phyloP scores from a whole-genome alignment of 2,113 vertebrate species.

The Pterocles orientalis region DNA sequence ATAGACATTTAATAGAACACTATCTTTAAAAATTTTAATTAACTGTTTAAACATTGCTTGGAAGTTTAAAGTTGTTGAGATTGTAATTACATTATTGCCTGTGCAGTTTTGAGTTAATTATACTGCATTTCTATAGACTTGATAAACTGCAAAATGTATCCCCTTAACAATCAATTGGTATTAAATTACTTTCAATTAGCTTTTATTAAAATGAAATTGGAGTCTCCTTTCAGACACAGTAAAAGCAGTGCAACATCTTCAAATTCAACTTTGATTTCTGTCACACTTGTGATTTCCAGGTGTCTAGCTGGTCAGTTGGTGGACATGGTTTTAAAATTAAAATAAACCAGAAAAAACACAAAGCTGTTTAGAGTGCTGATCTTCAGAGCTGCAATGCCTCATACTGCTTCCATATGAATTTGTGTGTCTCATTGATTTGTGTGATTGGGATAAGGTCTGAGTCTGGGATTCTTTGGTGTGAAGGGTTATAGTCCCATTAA shows the following conservation, averaged over 20 bases:
- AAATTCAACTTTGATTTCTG: slow-evolving; percentile 24
- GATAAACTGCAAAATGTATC: slow-evolving; percentile 73
- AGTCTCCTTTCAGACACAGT: slow-evolving; percentile 56
- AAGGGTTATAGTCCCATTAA: background rate
- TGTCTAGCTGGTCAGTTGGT: slow-evolving; percentile 45
- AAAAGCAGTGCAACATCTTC: slow-evolving; percentile 23
- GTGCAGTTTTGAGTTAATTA: slow-evolving; percentile 76
- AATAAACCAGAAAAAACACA: background rate
- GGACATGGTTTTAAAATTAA: slow-evolving; percentile 24
- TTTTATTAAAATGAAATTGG: slow-evolving; percentile 78
- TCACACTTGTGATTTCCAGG: slow-evolving; percentile 17
- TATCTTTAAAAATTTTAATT: slow-evolving; percentile 75
- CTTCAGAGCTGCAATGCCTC: background rate
- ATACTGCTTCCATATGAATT: rapidly evolving
- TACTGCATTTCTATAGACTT: slow-evolving; percentile 70
- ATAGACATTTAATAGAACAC: slow-evolving; percentile 59
- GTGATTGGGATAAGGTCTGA: background rate
- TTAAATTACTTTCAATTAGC: slow-evolving; percentile 76
- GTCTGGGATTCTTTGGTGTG: background rate
- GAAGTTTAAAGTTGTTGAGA: slow-evolving; percentile 72
- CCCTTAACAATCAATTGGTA: slow-evolving; percentile 75
- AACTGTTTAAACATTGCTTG: slow-evolving; percentile 73
- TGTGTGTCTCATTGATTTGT: background rate
- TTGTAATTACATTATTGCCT: slow-evolving; percentile 75
- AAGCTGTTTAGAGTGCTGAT: background rate